These are phyloP conservation scores for Rhinoraja longicauda DNA, from an alignment of 2,797 vertebrate species.

Conservation along the genomic window DNA sequence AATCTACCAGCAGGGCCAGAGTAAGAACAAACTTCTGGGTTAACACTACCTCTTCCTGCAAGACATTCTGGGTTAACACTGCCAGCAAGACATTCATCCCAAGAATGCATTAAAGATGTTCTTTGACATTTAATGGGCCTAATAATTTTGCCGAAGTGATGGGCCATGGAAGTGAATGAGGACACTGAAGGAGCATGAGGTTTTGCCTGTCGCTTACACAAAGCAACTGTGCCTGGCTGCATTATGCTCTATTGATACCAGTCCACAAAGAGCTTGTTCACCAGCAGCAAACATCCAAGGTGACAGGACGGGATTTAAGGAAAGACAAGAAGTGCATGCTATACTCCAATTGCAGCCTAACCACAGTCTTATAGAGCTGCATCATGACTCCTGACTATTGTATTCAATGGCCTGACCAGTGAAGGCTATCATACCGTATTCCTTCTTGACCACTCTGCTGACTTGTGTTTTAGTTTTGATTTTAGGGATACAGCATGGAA, in stretches of 20 bases:
- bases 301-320: not conserved
- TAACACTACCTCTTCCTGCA: not conserved
- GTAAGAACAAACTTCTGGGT: not conserved
- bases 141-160: not conserved
- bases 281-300: not conserved
- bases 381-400: too few species aligned
- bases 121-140: not conserved
- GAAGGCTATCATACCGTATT: too few species aligned
- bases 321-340: not conserved
- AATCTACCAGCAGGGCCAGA: too few species aligned
- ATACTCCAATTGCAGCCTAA: too few species aligned
- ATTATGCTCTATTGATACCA: not conserved
- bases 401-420: too few species aligned
- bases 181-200: not conserved
- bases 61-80: not conserved
- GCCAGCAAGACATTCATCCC: not conserved
- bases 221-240: not conserved
- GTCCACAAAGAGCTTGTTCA: not conserved
- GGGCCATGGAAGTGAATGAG: not conserved
- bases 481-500: too few species aligned
- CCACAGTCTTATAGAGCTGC: too few species aligned
- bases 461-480: too few species aligned
- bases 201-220: not conserved
- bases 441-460: too few species aligned
- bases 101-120: not conserved